phyloP scores from a whole-genome alignment of 2,113 vertebrate species.

The Pseudolaguvia tuberculata region DNA sequence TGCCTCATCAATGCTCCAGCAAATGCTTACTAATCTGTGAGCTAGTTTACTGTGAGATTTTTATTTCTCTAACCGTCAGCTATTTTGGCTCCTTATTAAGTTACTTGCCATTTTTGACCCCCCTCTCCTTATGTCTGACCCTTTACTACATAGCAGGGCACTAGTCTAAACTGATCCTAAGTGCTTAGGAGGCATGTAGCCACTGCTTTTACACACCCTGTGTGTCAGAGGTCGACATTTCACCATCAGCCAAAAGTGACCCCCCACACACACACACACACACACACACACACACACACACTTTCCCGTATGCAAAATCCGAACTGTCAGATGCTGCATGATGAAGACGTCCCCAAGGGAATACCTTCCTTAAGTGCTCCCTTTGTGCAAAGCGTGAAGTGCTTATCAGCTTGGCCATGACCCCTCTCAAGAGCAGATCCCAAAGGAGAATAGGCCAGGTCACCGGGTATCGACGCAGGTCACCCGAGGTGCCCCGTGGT shows the following conservation, averaged over 20 bases:
- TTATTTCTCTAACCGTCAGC: background rate
- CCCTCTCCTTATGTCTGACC: background rate
- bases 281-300: constrained; percentile 15
- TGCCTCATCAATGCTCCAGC: background rate
- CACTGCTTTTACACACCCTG: constrained; percentile 16
- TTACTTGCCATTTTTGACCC: background rate
- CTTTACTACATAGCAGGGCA: background rate
- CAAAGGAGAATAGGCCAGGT: constrained; percentile 41
- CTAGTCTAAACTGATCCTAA: constrained; percentile 18
- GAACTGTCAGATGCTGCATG: background rate
- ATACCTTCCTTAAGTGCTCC: constrained; percentile 39
- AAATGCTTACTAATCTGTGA: background rate
- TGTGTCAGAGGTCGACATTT: constrained; percentile 51
- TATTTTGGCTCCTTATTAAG: background rate
- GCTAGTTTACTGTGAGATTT: background rate
- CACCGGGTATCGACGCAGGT: constrained; percentile 40
- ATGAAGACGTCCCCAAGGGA: constrained; percentile 18
- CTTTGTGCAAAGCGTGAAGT: constrained; percentile 57
- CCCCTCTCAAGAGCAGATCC: constrained; percentile 55
- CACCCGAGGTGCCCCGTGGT: constrained; percentile 57
- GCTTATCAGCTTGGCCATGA: constrained; percentile 48
- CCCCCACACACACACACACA: constrained; percentile 14
- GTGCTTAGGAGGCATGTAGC: constrained; percentile 25
- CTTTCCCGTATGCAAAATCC: background rate
- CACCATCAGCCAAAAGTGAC: constrained; percentile 24